Base-by-base conservation (phyloP, 1,140 invertebrate species). In the Lordiphosa collinella region DNA sequence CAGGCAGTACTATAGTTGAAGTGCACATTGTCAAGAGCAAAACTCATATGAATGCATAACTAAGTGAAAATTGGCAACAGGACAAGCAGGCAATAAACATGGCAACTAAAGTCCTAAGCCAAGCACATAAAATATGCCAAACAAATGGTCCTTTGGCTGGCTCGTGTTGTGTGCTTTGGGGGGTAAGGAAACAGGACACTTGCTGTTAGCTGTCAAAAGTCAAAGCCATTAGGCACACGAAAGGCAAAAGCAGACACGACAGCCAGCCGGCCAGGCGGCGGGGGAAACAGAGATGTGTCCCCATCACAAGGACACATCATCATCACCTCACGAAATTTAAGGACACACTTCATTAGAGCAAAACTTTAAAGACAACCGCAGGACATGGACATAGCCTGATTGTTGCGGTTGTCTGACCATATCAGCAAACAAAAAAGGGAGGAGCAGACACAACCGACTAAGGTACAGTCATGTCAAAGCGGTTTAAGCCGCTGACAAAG, bases 131-230 rank as follows among this genome's bases (percentile, higher is more conserved):
- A 78, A 62, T 72, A 57, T 54, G 53, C 62, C 73, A 79, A n/a
- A 73, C 70, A 76, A 76, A 79, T 72, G 69, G 38, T 41, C 62
- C 47, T 37, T 55, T 12, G 43, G 40, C 35, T 6, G 14, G 11
- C 11, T n/a, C 25, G 31, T 54, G 11, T 13, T 5, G 36, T 18
- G 37, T 12, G 1, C n/a, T n/a, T n/a, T n/a, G n/a, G n/a, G n/a
- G n/a, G n/a, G n/a, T 5, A 8, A 1, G 43, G 48, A 57, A 34
- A 66, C 29, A 38, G 62, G 47, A 62, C 51, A 59, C 61, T 66
- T 60, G 48, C 47, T n/a, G 51, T 16, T 40, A 47, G 71, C 82
- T 86, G 82, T 86, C 82, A 86, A 86, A 86, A 86, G 82, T 86
- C 82, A 78, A 58, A 82, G 51, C 82, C 82, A 86, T 86, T 86